Evolutionary conservation across 2,797 vertebrate genomes (phyloP).

Genomic region (Dendrocincla fuliginosa): DNA sequence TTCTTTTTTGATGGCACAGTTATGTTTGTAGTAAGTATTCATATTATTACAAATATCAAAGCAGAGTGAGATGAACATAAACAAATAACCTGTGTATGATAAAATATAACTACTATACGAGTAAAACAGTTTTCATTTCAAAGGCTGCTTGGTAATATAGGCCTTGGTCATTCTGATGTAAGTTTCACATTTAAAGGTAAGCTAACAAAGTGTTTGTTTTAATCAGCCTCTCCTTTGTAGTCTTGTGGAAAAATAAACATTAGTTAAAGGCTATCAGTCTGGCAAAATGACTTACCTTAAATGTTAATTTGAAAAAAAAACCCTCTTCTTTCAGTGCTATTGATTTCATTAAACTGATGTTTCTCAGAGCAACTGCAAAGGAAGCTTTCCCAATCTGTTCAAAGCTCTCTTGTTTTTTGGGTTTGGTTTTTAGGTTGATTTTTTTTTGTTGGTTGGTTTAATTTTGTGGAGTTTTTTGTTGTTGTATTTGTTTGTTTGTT

Average conservation of each 20-base stretch:
- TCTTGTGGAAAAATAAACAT: slow-evolving; percentile 21
- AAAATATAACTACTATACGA: neutral
- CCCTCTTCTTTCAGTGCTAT: neutral
- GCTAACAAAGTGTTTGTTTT: slow-evolving; percentile 27
- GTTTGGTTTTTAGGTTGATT: neutral
- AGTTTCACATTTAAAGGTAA: slow-evolving; percentile 41
- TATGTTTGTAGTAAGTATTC: slow-evolving; percentile 42
- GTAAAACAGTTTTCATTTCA: slow-evolving; percentile 4
- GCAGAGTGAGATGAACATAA: neutral
- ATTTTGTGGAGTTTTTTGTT: neutral
- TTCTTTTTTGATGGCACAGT: slow-evolving; percentile 63
- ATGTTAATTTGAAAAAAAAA: neutral
- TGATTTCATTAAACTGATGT: slow-evolving; percentile 15
- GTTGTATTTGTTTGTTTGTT: rapidly evolving
- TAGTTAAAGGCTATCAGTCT: slow-evolving; percentile 6
- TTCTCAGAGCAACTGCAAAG: neutral
- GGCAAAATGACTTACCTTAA: slow-evolving; percentile 18
- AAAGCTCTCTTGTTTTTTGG: neutral
- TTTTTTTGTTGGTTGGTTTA: neutral
- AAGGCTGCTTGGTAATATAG: neutral
- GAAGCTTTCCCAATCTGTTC: neutral
- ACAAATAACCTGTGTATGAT: slow-evolving; percentile 14
- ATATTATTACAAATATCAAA: slow-evolving; percentile 59
- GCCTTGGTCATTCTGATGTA: slow-evolving; percentile 15
- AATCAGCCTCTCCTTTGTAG: slow-evolving; percentile 13